Evolutionary conservation across 2,113 vertebrate species (phyloP).

Genomic region (Paramormyrops kingsleyae): DNA sequence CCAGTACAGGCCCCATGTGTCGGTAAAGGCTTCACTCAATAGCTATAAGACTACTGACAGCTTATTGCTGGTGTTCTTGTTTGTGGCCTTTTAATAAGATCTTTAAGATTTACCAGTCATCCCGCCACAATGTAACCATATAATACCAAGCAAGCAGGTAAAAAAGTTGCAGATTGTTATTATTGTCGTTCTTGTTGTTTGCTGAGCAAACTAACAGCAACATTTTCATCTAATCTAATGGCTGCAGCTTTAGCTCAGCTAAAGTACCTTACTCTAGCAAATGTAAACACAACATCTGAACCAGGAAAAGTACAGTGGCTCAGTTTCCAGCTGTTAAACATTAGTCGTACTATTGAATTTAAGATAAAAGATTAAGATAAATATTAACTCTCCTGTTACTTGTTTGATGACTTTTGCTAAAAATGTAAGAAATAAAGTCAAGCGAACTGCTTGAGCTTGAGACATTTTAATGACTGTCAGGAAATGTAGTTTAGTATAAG

Average conservation of each 20-base stretch:
- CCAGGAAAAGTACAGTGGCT: background rate
- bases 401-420: background rate
- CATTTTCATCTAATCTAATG: background rate
- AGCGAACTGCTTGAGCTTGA: background rate
- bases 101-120: background rate
- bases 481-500: background rate
- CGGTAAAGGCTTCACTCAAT: background rate
- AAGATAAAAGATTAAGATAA: slow-evolving; percentile 3
- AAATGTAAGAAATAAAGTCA: background rate
- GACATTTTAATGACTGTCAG: background rate
- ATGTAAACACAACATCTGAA: background rate
- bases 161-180: background rate
- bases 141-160: background rate
- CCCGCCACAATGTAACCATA: background rate
- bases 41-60: background rate
- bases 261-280: background rate
- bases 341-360: background rate
- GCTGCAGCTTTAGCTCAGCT: background rate
- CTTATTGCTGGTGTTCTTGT: background rate
- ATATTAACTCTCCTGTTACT: background rate
- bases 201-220: background rate
- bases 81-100: background rate
- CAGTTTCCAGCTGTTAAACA: background rate
- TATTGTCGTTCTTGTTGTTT: background rate
- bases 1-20: background rate